Evolutionary conservation across 2,797 vertebrate species (phyloP), one percentile per base, ranked within the genome.

Genomic region (Cuculus canorus): DNA sequence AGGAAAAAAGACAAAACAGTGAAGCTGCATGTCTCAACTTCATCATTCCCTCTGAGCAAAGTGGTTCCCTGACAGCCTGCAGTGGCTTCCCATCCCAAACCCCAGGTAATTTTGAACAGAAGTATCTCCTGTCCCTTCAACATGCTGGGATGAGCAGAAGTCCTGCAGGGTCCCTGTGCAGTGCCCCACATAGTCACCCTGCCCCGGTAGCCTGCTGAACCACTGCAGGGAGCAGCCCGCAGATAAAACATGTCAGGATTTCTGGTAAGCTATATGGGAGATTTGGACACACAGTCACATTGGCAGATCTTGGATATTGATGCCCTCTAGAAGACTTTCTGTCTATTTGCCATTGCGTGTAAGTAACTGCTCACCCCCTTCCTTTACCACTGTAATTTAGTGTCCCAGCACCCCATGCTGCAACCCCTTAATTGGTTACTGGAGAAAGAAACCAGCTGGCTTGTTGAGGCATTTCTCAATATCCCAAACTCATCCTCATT

Each of bases 401-500:
- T 60, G 39, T 27, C 35, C 73, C 56, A 59, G 47, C 37, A 77
- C 9, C 41, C 24, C 41, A 17, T n/a, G 17, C 53, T 78, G 75
- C n/a, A 82, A 10, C 24, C 33, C n/a, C 4, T 16, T 89, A 61
- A 56, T 41, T 65, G 57, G 23, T 45, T 82, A 39, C 7, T 28
- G 79, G 12, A 88, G 92, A 92, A 83, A 69, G 69, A 87, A 96
- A 59, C 9, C 65, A 72, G 25, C 76, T 93, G 82, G 41, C 75
- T 81, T 79, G 57, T 75, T 68, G 32, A 79, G 53, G 60, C 61
- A 48, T 93, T 88, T 91, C 85, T 89, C 76, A 76, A 5, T 52
- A 82, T 81, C 65, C 69, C 80, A 80, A 96, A 87, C 47, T 65
- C 76, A 79, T 91, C 72, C 50, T 91, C 65, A 59, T 83, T 78